Conservation (phyloP, 2,113 vertebrate genomes). For the Sylvilagus bachmani region DNA sequence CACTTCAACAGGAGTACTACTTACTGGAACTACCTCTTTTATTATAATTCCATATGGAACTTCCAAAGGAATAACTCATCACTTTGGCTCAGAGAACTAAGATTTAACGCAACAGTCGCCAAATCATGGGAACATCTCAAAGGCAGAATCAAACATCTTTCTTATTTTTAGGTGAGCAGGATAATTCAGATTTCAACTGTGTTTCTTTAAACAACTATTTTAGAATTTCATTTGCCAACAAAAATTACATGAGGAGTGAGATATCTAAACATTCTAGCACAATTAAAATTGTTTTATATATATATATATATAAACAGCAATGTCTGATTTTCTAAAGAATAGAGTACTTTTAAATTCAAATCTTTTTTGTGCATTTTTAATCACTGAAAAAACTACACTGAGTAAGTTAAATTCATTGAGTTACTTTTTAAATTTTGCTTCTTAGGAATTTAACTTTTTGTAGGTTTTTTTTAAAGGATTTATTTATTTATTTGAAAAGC, state of each 20-base stretch:
- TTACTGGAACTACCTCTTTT: background rate
- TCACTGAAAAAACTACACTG: background rate
- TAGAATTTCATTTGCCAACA: background rate
- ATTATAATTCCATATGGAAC: background rate
- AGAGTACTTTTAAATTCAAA: background rate
- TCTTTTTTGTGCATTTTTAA: too few species aligned
- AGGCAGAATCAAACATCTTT: background rate
- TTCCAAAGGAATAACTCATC: constrained; percentile 1
- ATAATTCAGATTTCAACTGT: background rate
- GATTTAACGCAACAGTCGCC: background rate
- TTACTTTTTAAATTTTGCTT: background rate
- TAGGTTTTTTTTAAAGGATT: background rate
- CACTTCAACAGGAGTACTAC: background rate
- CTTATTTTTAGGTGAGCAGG: background rate
- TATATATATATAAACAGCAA: background rate
- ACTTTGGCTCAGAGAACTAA: background rate
- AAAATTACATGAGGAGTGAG: constrained; percentile 19
- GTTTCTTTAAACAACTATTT: background rate
- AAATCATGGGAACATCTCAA: background rate
- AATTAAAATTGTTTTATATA: background rate
- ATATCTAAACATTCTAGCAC: background rate
- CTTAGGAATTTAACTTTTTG: background rate
- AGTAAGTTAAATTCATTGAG: background rate
- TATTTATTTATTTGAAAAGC: too few species aligned
- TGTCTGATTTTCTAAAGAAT: constrained; percentile 1